phyloP scores from a whole-genome alignment of 2,888 invertebrate species.

The Tipula unca region DNA sequence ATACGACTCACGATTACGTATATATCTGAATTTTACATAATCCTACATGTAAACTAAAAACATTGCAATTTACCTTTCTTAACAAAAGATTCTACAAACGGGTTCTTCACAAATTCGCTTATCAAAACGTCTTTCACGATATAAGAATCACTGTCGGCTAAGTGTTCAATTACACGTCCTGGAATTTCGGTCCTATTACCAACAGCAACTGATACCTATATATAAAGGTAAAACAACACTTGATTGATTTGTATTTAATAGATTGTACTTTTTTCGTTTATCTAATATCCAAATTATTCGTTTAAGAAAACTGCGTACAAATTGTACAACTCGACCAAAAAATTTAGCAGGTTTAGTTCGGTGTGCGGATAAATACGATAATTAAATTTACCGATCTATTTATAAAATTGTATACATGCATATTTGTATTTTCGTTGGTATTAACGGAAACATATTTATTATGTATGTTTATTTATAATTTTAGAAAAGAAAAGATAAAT shows the following conservation, averaged over 20 bases:
- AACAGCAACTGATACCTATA: conserved; percentile 47
- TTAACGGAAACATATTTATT: background rate
- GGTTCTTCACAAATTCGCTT: conserved; percentile 42
- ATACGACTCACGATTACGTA: no score
- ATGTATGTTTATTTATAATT: background rate
- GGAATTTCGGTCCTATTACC: conserved; percentile 41
- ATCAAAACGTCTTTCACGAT: conserved; percentile 41
- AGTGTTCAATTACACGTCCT: conserved; percentile 30
- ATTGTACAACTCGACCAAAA: background rate
- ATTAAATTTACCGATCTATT: background rate
- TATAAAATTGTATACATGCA: background rate
- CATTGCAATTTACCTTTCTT: conserved; percentile 43
- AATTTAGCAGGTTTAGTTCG: background rate
- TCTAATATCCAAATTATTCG: background rate
- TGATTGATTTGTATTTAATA: no score
- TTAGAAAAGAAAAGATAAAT: background rate
- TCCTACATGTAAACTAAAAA: background rate
- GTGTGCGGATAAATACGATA: background rate
- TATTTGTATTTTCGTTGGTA: background rate
- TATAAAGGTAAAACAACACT: background rate
- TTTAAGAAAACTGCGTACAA: background rate
- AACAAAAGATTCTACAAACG: conserved; percentile 49
- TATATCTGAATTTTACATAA: no score
- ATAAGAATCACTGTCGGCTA: conserved; percentile 48
- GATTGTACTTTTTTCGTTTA: background rate